Evolutionary conservation across 2,113 vertebrate genomes (phyloP).

Genomic region (Aptenodytes patagonicus): DNA sequence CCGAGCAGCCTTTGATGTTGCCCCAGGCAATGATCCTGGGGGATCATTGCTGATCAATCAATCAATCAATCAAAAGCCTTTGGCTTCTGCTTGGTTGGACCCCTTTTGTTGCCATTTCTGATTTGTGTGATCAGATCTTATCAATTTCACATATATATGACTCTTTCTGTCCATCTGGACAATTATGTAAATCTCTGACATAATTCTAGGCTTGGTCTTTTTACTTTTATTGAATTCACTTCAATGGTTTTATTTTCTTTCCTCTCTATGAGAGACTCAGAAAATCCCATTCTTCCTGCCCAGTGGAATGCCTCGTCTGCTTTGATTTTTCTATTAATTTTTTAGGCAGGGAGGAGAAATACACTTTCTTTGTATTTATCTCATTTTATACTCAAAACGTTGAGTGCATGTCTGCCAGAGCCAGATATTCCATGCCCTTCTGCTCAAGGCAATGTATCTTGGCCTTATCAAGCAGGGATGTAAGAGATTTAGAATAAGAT

Average conservation of each 20-base stretch:
- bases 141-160: not conserved
- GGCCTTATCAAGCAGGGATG: not conserved
- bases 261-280: not conserved
- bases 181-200: not conserved
- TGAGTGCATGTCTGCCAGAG: not conserved
- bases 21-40: not conserved
- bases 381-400: not conserved
- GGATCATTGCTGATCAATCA: too few species aligned
- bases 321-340: not conserved
- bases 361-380: not conserved
- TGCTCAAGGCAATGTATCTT: not conserved
- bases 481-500: not conserved
- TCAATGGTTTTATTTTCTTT: not conserved
- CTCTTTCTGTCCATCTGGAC: not conserved
- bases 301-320: not conserved
- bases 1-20: not conserved
- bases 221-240: not conserved
- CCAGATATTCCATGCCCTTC: not conserved
- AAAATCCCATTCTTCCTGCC: not conserved
- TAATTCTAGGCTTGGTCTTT: not conserved
- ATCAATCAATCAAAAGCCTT: not conserved
- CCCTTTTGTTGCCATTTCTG: not conserved
- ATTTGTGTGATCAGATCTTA: not conserved
- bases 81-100: not conserved
- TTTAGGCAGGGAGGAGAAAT: not conserved